Evolutionary conservation across 1,140 invertebrate species (phyloP).

Genomic region (Belonocnema kinseyi): DNA sequence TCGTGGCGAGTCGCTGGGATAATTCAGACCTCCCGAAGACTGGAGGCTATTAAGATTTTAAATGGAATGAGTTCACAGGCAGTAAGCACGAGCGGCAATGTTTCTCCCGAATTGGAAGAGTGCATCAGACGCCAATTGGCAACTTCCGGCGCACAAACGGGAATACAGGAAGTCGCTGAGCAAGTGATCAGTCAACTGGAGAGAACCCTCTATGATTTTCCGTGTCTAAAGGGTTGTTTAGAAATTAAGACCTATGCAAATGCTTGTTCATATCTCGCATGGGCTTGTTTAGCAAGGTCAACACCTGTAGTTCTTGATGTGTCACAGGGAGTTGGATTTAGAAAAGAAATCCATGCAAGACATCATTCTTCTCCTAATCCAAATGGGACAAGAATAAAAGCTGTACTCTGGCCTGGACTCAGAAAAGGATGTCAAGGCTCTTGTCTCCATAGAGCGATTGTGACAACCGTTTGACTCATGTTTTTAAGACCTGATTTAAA

Average conservation of each 20-base stretch:
- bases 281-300: slow-evolving; percentile 79
- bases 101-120: slow-evolving; percentile 56
- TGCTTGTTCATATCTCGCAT: slow-evolving; percentile 81
- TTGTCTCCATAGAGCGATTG: slow-evolving; percentile 84
- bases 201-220: slow-evolving; percentile 84
- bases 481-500: neutral
- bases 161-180: slow-evolving; percentile 61
- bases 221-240: slow-evolving; percentile 77
- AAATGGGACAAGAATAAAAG: slow-evolving; percentile 77
- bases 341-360: slow-evolving; percentile 79
- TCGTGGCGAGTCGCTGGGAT: slow-evolving; percentile 66
- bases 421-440: slow-evolving; percentile 79
- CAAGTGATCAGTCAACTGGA: slow-evolving; percentile 64
- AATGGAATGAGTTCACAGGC: slow-evolving; percentile 51
- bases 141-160: slow-evolving; percentile 60
- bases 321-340: slow-evolving; percentile 70
- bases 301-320: slow-evolving; percentile 62
- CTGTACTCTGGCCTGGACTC: slow-evolving; percentile 85
- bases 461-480: slow-evolving; percentile 76
- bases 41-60: slow-evolving; percentile 58
- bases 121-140: slow-evolving; percentile 65
- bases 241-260: slow-evolving; percentile 80
- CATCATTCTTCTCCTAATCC: slow-evolving; percentile 80
- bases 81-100: slow-evolving; percentile 12
- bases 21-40: slow-evolving; percentile 57